Base-by-base conservation (phyloP, 2,888 invertebrate genomes). In the Apotomis capreana region DNA sequence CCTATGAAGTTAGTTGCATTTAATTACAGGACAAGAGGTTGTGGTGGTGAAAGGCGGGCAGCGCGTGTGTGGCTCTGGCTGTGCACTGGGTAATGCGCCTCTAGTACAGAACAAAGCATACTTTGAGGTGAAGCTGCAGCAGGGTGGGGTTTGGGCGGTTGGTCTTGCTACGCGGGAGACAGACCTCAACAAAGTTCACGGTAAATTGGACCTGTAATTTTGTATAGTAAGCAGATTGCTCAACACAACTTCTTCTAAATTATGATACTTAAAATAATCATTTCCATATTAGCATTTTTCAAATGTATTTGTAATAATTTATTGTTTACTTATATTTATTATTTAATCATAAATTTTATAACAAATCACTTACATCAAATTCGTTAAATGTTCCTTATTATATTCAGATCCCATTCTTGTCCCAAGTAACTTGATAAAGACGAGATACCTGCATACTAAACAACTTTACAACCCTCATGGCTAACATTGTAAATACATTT, bases 71-170 rank as follows among this genome's bases (percentile, higher is more conserved):
- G 99, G 99, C 1, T 97, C 97, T 0, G 99, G 99, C 26, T 99
- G 97, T 73, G 98, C 98, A 0, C 91, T 99, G 61, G 98, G 98
- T 10, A 99, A 97, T 84, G 98, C 98, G 6, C 99, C 99, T 0
- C 94, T 99, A 62, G 97, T 97, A 10, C 99, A 99, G 90, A 98
- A 98, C 83, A 99, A 99, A 92, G 97, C 99, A 3, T 99, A 99
- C 88, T 99, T 99, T 89, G 99, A 99, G 94, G 97, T 99, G 5
- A 99, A 99, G 93, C 93, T 99, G 70, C 99, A 99, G 88, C 99
- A 99, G 86, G 96, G 97, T 75, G 99, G 99, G 82, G 95, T 96
- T 51, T 99, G 99, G 99, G 98, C 98, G 2, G 95, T 99, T 12
- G 99, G 99, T 3, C 90, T 99, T 73, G 99, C 98, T 9, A 97